Conservation (phyloP, 2,113 vertebrate genomes). For the Beaufortia kweichowensis region DNA sequence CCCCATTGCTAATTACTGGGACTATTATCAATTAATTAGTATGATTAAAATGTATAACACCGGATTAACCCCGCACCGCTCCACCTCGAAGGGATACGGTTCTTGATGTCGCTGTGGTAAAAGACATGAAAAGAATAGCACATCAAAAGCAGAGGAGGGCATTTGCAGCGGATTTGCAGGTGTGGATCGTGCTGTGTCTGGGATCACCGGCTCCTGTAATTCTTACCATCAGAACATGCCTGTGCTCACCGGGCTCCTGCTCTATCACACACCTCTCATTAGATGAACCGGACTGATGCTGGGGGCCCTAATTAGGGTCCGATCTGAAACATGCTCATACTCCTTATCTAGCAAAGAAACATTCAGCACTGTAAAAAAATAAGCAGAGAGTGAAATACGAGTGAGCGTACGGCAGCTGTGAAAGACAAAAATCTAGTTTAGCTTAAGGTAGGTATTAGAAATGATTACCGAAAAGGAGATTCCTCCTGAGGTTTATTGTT, state of each 20-base stretch:
- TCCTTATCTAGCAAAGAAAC: conserved; percentile 39
- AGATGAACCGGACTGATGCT: conserved; percentile 65
- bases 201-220: conserved; percentile 60
- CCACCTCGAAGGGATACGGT: conserved; percentile 63
- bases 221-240: conserved; percentile 60
- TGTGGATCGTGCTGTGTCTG: conserved; percentile 64
- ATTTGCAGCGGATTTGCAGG: conserved; percentile 75
- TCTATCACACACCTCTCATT: conserved; percentile 75
- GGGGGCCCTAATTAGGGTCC: conserved; percentile 73
- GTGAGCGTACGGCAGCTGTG: not conserved
- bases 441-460: not conserved
- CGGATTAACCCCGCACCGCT: conserved; percentile 61
- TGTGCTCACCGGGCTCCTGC: conserved; percentile 59
- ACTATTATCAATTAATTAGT: conserved; percentile 81
- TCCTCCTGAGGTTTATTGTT: not conserved
- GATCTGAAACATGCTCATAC: conserved; percentile 68
- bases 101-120: conserved; percentile 42
- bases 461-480: conserved; percentile 1
- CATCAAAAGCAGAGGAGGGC: conserved; percentile 76
- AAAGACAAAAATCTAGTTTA: conserved; percentile 1
- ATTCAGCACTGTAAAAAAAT: conserved; percentile 39
- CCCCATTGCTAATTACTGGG: conserved; percentile 73
- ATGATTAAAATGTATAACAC: conserved; percentile 78
- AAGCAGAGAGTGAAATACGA: conserved; percentile 4
- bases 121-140: conserved; percentile 78